Conservation (phyloP, 2,797 vertebrate species). For the Pyrocephalus nanus region DNA sequence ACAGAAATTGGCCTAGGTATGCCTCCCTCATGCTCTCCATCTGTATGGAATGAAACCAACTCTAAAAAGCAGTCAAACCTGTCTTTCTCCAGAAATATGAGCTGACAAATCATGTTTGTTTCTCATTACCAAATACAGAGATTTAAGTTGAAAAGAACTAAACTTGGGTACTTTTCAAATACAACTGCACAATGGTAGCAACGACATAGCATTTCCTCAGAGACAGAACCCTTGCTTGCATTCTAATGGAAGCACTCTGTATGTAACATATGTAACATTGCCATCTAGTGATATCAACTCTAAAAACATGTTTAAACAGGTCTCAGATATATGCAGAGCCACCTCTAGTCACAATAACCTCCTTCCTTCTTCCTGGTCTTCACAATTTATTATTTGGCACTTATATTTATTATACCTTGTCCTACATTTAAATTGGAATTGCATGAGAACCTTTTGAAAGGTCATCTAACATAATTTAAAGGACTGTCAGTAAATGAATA, state of each 20-base stretch:
- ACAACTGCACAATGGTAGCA: not conserved
- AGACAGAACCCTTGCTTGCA: not conserved
- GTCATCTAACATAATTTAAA: not conserved
- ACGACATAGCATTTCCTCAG: not conserved
- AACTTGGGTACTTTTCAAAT: not conserved
- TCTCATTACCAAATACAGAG: not conserved
- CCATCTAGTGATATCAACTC: conserved; percentile 49
- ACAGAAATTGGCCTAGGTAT: not conserved
- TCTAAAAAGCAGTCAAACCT: not conserved
- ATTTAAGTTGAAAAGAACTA: not conserved
- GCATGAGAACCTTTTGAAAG: not conserved
- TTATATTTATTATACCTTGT: not conserved
- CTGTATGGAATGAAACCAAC: not conserved
- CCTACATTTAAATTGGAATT: not conserved
- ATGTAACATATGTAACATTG: conserved; percentile 23
- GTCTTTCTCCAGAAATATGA: not conserved
- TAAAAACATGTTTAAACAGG: not conserved
- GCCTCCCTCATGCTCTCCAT: not conserved
- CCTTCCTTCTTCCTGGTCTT: not conserved
- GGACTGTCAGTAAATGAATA: not conserved
- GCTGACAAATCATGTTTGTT: not conserved
- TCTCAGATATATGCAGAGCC: not conserved
- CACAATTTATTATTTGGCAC: not conserved
- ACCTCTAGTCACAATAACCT: not conserved
- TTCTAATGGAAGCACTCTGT: not conserved